These are phyloP conservation scores for Takifugu bimaculatus DNA, from an alignment of 2,113 vertebrate species.

Conservation along the genomic window DNA sequence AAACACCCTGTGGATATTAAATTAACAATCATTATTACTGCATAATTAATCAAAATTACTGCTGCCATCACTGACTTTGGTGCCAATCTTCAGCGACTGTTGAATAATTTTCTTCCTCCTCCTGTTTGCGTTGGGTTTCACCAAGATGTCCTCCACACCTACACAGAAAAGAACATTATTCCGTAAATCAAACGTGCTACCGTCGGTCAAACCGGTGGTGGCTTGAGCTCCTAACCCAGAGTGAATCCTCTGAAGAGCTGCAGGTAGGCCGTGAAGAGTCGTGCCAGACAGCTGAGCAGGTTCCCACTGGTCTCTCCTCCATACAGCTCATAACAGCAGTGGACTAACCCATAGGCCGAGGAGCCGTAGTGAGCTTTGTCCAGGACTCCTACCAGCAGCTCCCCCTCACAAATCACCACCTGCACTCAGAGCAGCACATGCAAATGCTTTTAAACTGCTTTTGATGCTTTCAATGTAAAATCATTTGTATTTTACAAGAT, in stretches of 20 bases:
- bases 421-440: constrained; percentile 29
- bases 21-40: not conserved
- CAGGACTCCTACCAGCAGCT: constrained; percentile 88
- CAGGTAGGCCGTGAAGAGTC: constrained; percentile 94
- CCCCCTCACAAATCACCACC: constrained; percentile 89
- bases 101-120: constrained; percentile 81
- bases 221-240: constrained; percentile 75
- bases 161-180: not conserved
- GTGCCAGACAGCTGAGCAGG: constrained; percentile 89
- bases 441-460: no score
- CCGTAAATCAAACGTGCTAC: no score
- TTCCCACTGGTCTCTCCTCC: constrained; percentile 88
- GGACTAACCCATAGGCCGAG: constrained; percentile 91
- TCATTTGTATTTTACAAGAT: no score
- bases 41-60: not conserved
- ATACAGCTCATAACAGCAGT: constrained; percentile 95
- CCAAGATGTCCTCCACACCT: constrained; percentile 97
- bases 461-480: no score
- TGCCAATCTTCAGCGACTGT: constrained; percentile 78
- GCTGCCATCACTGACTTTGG: constrained; percentile 72
- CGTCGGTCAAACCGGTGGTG: no score
- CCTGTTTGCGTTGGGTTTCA: constrained; percentile 81
- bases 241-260: constrained; percentile 97
- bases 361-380: constrained; percentile 98
- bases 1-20: not conserved